phyloP scores from a whole-genome alignment of 2,888 invertebrate genomes.

The Tetragnatha montana region DNA sequence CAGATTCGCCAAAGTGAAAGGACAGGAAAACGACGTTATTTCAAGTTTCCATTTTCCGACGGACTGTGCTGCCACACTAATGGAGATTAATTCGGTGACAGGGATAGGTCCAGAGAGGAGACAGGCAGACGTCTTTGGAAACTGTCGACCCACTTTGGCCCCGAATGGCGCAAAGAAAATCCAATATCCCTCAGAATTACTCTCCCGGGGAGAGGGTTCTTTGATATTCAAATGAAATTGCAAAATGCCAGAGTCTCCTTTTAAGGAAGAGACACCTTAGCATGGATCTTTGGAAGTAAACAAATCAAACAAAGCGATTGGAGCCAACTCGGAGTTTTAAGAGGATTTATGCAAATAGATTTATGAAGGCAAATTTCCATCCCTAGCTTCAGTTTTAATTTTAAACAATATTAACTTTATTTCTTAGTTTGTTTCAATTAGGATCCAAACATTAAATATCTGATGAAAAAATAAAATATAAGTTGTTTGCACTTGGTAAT shows the following conservation, averaged over 20 bases:
- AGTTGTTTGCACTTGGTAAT: no score
- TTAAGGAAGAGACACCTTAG: not conserved
- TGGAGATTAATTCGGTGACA: slow-evolving; percentile 55
- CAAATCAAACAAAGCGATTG: not conserved
- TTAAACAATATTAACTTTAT: no score
- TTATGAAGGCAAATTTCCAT: not conserved
- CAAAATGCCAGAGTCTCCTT: not conserved
- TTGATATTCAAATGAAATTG: slow-evolving; percentile 16
- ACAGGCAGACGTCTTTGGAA: slow-evolving; percentile 27
- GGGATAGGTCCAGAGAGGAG: slow-evolving; percentile 15
- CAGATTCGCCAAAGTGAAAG: slow-evolving; percentile 47
- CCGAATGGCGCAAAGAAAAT: not conserved
- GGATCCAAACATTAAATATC: no score
- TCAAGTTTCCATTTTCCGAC: slow-evolving; percentile 57
- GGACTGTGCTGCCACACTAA: slow-evolving; percentile 31
- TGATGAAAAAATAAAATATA: no score
- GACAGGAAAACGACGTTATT: slow-evolving; percentile 62
- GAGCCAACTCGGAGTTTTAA: not conserved
- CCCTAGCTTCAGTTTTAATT: no score
- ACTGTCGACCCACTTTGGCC: slow-evolving; percentile 1
- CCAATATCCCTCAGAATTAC: not conserved
- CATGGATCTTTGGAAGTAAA: not conserved
- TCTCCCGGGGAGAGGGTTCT: not conserved
- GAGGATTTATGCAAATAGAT: not conserved
- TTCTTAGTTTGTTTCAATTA: no score